A percentile compares a stretch with the other conserved stretches of the same genome.
phyloP scores from a whole-genome alignment of 2,797 vertebrate species.

The Alectoris magna region DNA sequence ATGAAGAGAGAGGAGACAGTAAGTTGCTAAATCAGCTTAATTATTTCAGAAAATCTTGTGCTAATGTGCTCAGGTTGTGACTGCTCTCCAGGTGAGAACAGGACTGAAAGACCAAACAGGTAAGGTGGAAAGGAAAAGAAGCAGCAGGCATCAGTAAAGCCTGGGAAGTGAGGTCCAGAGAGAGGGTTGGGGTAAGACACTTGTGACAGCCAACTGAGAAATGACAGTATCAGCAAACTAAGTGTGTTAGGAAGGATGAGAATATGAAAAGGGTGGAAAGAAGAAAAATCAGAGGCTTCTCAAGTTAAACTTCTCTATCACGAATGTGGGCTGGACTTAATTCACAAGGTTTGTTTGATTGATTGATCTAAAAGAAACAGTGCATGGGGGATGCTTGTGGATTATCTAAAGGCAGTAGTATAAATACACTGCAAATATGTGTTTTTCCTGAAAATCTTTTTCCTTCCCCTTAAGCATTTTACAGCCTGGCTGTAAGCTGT shows the following conservation, averaged over 20 bases:
- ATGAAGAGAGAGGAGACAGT: background rate
- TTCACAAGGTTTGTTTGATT: background rate
- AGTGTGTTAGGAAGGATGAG: background rate
- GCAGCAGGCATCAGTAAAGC: background rate
- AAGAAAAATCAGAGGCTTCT: background rate
- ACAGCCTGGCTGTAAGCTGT: background rate
- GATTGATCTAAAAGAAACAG: background rate
- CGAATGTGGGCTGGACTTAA: background rate
- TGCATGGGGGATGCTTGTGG: background rate
- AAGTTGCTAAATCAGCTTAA: background rate
- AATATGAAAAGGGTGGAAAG: background rate
- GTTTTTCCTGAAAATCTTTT: background rate
- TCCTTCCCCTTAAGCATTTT: background rate
- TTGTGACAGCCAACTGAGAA: background rate
- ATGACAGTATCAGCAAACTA: background rate
- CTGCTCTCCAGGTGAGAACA: background rate
- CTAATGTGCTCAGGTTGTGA: background rate
- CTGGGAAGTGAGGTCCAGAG: background rate
- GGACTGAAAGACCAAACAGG: background rate
- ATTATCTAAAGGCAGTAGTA: background rate
- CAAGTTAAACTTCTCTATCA: background rate
- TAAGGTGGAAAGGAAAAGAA: background rate
- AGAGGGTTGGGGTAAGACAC: background rate
- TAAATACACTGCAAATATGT: background rate
- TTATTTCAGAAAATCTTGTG: background rate